Percentiles rank a stretch among this genome's conserved stretches.
phyloP scores from a whole-genome alignment of 2,113 vertebrate genomes.

The Spea multiplicata region DNA sequence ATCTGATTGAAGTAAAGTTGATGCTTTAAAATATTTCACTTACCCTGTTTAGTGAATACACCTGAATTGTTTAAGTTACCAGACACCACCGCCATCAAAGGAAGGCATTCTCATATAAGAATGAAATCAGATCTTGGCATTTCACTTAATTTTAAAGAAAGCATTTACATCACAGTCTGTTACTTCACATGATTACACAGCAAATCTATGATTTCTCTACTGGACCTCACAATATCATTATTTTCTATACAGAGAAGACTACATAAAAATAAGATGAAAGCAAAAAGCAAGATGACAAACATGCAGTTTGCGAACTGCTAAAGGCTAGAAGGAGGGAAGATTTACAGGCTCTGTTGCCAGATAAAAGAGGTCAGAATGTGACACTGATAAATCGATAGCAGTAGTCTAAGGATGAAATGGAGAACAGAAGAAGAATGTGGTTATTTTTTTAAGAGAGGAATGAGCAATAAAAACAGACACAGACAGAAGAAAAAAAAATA shows the following conservation, averaged over 20 bases:
- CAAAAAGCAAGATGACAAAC: conserved; percentile 14
- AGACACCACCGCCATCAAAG: no score
- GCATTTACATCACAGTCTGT: no score
- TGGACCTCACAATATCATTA: conserved; percentile 1
- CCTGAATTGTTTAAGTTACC: no score
- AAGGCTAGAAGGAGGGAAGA: conserved; percentile 30
- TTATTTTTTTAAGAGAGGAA: conserved; percentile 15
- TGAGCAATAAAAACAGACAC: conserved; percentile 12
- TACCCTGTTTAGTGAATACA: no score
- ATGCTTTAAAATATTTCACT: no score
- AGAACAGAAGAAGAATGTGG: conserved; percentile 23
- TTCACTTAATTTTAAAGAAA: no score
- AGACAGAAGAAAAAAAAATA: conserved; percentile 12
- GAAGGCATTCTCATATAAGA: no score
- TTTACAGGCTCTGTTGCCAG: conserved; percentile 33
- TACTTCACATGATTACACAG: not conserved
- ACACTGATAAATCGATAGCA: conserved; percentile 41
- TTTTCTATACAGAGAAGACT: not conserved
- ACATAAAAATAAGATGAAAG: conserved; percentile 4
- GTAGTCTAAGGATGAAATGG: conserved; percentile 33
- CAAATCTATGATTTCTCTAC: not conserved
- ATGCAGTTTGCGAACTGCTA: conserved; percentile 29
- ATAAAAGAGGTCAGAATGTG: conserved; percentile 40
- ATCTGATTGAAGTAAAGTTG: no score
- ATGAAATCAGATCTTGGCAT: no score